Conservation (phyloP, 2,888 invertebrate genomes). For the Oxyteleia sp. region DNA sequence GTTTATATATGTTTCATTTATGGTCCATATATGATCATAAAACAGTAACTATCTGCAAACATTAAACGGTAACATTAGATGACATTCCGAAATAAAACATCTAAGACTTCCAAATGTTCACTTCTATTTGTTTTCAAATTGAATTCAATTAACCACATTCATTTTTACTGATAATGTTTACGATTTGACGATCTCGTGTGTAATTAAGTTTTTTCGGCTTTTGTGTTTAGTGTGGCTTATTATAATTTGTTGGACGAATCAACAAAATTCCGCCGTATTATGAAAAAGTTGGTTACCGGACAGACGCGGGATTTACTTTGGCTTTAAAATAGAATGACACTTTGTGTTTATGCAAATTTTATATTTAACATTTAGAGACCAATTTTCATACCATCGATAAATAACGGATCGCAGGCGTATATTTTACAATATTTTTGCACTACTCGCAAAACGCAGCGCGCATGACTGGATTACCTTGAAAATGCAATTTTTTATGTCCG, state of each 20-base stretch:
- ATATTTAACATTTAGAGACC: slow-evolving; percentile 46
- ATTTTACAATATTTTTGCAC: slow-evolving; percentile 59
- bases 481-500: slow-evolving; percentile 53
- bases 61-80: too few relatives aligned
- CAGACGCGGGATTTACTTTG: background rate
- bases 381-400: slow-evolving; percentile 56
- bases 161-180: background rate
- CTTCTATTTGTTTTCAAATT: too few relatives aligned
- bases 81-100: too few relatives aligned
- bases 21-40: too few relatives aligned
- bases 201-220: background rate
- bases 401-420: slow-evolving; percentile 40
- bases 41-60: too few relatives aligned
- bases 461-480: slow-evolving; percentile 59
- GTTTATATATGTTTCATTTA: too few relatives aligned
- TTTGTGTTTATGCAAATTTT: slow-evolving; percentile 57
- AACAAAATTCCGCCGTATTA: background rate
- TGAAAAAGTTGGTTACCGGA: slow-evolving; percentile 9
- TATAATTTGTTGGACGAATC: background rate
- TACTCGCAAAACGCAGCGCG: slow-evolving; percentile 36
- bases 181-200: background rate
- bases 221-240: background rate
- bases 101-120: too few relatives aligned
- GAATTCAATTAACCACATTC: background rate
- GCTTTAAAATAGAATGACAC: slow-evolving; percentile 33